Base-by-base conservation (phyloP, 2,113 vertebrate genomes). In the Pholis gunnellus region DNA sequence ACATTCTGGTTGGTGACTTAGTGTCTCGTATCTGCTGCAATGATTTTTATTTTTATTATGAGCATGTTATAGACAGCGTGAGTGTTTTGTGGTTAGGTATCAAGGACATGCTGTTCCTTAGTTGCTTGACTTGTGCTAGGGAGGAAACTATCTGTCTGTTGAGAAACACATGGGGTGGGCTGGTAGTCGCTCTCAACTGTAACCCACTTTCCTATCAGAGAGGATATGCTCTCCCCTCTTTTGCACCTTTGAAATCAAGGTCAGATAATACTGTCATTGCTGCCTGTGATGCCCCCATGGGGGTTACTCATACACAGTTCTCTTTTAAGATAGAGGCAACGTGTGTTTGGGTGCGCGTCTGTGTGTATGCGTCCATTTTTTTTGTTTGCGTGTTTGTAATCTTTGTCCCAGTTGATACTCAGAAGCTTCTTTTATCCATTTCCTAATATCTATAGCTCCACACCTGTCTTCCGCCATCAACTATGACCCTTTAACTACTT, bases 161-260 rank as follows among this genome's bases (percentile, higher is more conserved):
- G 60, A 88, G 79, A 94, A 82, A 70, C 73, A 79, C 77, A 83
- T 46, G 82, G 66, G 70, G 65, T 82, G 79, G 7, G 42, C 75
- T 83, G 72, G 40, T 63, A 79, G 81, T 75, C 50, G 82, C 71
- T 78, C 81, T 94, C 79, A 94, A 89, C 92, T 91, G 88, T 92
- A 92, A 91, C 93, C 91, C 89, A 91, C 83, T 90, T 94, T 89
- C 66, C 79, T 86, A 85, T 84, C 83, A 82, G 54, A 76, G 67
- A 91, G 80, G 85, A 88, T 81, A 75, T 89, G 83, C 79, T 89
- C 83, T 79, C 79, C 79, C 78, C 82, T 87, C 71, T 79, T 87
- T 83, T 81, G 61, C 25, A 5, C 77, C 66, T 90, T 74, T 89
- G 79, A 92, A 90, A 89, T 91, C 84, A 87, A 91, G 90, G 89